phyloP scores from a whole-genome alignment of 2,888 invertebrate genomes.

The Phlogophora meticulosa region DNA sequence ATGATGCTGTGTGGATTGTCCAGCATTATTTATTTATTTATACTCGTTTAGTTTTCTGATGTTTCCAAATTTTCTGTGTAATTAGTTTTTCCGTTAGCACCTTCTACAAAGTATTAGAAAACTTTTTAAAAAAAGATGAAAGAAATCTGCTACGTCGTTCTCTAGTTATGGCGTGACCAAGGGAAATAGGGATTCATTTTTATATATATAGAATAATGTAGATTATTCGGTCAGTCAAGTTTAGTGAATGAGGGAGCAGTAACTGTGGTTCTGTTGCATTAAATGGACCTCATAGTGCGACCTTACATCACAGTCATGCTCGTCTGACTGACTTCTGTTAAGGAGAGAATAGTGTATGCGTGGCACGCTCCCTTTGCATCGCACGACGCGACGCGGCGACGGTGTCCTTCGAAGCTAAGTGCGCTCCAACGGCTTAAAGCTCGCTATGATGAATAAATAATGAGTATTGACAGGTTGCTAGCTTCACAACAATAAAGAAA shows the following conservation, averaged over 20 bases:
- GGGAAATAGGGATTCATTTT: no score
- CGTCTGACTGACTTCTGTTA: constrained; percentile 18
- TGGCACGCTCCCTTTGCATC: constrained; percentile 41
- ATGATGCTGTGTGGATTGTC: no score
- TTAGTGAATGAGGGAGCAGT: background rate
- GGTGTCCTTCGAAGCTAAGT: constrained; percentile 40
- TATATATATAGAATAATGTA: no score
- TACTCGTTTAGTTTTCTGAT: no score
- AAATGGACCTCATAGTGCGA: background rate
- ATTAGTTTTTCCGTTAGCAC: no score
- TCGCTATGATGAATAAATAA: constrained; percentile 51
- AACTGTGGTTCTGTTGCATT: background rate
- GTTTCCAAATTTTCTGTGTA: no score
- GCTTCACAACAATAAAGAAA: constrained; percentile 3
- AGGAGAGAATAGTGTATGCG: constrained; percentile 42
- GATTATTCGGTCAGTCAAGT: constrained; percentile 1
- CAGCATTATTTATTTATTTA: no score
- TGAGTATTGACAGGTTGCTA: constrained; percentile 34
- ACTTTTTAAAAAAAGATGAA: no score
- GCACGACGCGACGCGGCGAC: constrained; percentile 14
- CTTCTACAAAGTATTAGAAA: no score
- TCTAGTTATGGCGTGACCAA: no score
- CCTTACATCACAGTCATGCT: background rate
- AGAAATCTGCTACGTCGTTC: no score
- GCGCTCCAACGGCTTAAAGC: constrained; percentile 38